These are phyloP conservation scores for Sebastes vulpes DNA, from an alignment of 2,797 vertebrate species.

Conservation along the genomic window DNA sequence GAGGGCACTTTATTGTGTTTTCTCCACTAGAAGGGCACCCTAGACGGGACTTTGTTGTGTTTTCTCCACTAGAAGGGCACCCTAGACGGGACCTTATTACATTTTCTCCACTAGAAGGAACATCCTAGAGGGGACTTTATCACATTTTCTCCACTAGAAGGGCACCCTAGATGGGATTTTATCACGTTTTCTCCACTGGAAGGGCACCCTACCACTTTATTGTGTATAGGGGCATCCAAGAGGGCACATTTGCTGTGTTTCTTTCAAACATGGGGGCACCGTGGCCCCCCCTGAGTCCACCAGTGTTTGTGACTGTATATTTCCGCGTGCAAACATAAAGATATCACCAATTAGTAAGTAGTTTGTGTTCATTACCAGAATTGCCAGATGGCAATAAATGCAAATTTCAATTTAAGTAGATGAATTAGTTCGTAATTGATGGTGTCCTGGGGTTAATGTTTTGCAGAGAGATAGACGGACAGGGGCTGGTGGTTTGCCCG, in stretches of 20 bases:
- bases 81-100: too few relatives aligned
- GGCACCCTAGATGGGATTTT: background rate
- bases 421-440: constrained; percentile 65
- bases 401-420: constrained; percentile 61
- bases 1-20: too few relatives aligned
- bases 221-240: background rate
- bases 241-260: background rate
- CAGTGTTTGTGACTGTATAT: constrained; percentile 20
- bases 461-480: constrained; percentile 27
- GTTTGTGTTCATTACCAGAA: constrained; percentile 62
- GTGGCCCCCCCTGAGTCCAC: background rate
- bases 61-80: too few relatives aligned
- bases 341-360: constrained; percentile 54
- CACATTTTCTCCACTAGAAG: background rate
- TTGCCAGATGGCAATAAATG: constrained; percentile 69
- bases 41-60: too few relatives aligned
- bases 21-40: too few relatives aligned
- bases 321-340: constrained; percentile 34
- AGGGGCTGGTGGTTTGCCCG: constrained; percentile 8
- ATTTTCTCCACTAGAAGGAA: background rate
- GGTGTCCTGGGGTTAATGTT: constrained; percentile 67
- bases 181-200: background rate
- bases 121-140: background rate
- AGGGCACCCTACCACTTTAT: background rate
- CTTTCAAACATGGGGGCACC: background rate